phyloP scores from a whole-genome alignment of 2,888 invertebrate genomes.

The Dryadula phaetusa region DNA sequence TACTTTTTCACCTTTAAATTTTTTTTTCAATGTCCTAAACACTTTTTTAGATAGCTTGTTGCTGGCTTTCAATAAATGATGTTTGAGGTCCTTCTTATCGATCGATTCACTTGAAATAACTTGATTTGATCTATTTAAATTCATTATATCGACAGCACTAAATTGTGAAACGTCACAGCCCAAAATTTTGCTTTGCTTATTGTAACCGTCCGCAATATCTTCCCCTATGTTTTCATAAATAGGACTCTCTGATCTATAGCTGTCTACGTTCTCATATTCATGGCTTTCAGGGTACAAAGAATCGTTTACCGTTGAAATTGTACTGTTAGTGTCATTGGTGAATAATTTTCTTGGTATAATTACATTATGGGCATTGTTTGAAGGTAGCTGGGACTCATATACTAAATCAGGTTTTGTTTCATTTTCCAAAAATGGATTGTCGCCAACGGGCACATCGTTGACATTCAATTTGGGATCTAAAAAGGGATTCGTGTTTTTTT shows the following conservation, averaged over 20 bases:
- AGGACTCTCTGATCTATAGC: constrained; percentile 69
- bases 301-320: constrained; percentile 76
- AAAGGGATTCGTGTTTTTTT: constrained; percentile 76
- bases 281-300: constrained; percentile 58
- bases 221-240: constrained; percentile 72
- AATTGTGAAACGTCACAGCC: constrained; percentile 78
- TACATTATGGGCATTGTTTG: constrained; percentile 51
- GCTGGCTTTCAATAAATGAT: constrained; percentile 65
- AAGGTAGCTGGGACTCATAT: constrained; percentile 59
- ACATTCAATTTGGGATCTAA: constrained; percentile 64
- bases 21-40: constrained; percentile 74
- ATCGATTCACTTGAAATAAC: constrained; percentile 66
- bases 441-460: constrained; percentile 46
- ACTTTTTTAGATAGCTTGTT: constrained; percentile 76
- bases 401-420: constrained; percentile 59
- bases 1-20: constrained; percentile 73
- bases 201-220: constrained; percentile 58
- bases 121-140: constrained; percentile 65
- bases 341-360: constrained; percentile 72
- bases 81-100: constrained; percentile 69
- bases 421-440: constrained; percentile 68
- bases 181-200: constrained; percentile 80
- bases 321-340: constrained; percentile 69
- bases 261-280: constrained; percentile 75
- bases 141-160: constrained; percentile 73